A percentile compares a stretch with the other conserved stretches of the same genome.
Evolutionary conservation across 2,797 vertebrate species (phyloP).

Genomic region (Emydoidea blandingii): DNA sequence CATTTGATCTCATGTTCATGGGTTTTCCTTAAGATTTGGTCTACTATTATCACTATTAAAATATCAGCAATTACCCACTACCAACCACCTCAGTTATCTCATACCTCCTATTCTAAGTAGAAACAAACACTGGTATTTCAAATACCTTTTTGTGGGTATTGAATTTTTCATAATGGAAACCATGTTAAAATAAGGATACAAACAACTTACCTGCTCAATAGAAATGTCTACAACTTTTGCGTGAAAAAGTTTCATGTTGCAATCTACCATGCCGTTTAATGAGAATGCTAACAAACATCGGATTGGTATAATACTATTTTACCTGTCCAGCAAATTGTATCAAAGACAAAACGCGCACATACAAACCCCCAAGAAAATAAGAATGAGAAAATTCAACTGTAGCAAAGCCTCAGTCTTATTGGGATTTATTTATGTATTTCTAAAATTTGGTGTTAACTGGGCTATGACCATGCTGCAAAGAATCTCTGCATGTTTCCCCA

Average conservation of each 20-base stretch:
- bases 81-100: too few relatives aligned
- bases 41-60: fast-evolving
- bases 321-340: background rate
- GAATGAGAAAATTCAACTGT: background rate
- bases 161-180: background rate
- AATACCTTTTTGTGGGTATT: fast-evolving
- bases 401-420: background rate
- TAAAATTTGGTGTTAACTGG: background rate
- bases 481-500: background rate
- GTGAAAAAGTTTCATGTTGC: background rate
- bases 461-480: background rate
- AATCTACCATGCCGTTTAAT: background rate
- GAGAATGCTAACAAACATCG: fast-evolving
- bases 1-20: fast-evolving
- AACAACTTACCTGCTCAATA: background rate
- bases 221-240: background rate
- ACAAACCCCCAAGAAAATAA: background rate
- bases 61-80: background rate
- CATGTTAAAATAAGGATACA: background rate
- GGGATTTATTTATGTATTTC: conserved; percentile 31
- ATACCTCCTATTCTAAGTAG: background rate
- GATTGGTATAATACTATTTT: fast-evolving
- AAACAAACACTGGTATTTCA: background rate
- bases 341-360: background rate
- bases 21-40: fast-evolving